phyloP scores from a whole-genome alignment of 2,888 invertebrate species.

The Tetragnatha montana region DNA sequence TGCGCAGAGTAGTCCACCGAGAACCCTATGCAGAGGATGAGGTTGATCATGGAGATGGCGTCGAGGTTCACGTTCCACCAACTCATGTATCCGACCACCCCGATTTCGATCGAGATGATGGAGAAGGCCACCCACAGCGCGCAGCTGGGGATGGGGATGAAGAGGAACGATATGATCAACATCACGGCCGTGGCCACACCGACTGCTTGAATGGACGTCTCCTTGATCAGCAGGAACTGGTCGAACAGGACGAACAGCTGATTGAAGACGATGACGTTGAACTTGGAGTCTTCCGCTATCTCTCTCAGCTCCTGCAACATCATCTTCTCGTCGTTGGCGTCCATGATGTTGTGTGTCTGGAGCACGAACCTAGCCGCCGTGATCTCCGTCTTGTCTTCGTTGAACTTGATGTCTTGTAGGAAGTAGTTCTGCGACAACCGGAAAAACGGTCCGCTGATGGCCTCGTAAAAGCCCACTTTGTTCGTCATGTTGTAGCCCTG shows the following conservation, averaged over 20 bases:
- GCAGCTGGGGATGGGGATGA: constrained; percentile 93
- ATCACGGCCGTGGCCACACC: constrained; percentile 92
- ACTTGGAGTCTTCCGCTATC: constrained; percentile 84
- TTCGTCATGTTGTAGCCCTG: constrained; percentile 84
- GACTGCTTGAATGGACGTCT: constrained; percentile 91
- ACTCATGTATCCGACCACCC: constrained; percentile 97
- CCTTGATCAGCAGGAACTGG: constrained; percentile 90
- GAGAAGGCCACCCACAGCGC: constrained; percentile 96
- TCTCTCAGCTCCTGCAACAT: constrained; percentile 88
- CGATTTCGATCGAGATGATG: constrained; percentile 93
- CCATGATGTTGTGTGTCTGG: constrained; percentile 91
- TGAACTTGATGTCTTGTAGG: constrained; percentile 89
- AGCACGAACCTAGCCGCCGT: constrained; percentile 89
- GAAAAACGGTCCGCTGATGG: constrained; percentile 82
- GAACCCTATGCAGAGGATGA: constrained; percentile 97
- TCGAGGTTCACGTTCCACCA: constrained; percentile 95
- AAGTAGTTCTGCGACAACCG: constrained; percentile 78
- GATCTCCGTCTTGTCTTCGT: constrained; percentile 84
- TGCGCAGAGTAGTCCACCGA: constrained; percentile 97
- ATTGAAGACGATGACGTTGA: constrained; percentile 94
- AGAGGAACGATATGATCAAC: constrained; percentile 94
- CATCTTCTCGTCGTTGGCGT: constrained; percentile 92
- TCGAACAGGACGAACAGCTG: constrained; percentile 97
- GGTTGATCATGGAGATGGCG: constrained; percentile 96
- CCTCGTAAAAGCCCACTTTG: constrained; percentile 84